These are phyloP conservation scores for Charina bottae DNA, from an alignment of 2,113 vertebrate genomes.

Conservation along the genomic window DNA sequence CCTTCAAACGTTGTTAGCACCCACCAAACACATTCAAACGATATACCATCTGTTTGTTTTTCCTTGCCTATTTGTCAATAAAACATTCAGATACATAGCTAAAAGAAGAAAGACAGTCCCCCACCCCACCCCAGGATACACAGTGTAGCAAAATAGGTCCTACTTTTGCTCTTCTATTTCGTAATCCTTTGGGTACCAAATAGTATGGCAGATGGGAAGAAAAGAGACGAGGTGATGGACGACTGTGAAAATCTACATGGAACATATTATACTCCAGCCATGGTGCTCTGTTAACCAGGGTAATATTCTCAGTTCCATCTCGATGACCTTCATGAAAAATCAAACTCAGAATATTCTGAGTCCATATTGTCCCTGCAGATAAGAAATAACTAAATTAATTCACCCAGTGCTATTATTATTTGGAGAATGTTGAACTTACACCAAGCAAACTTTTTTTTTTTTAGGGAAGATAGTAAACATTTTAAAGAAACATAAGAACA, in stretches of 20 bases:
- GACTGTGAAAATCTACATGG: not conserved
- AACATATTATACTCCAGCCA: too few species aligned
- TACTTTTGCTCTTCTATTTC: constrained; percentile 61
- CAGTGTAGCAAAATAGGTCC: not conserved
- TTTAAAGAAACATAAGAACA: too few species aligned
- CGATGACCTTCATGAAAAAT: too few species aligned
- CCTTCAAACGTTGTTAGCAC: not conserved
- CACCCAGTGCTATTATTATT: too few species aligned
- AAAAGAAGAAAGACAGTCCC: not conserved
- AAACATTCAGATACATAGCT: not conserved
- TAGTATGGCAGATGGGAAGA: constrained; percentile 63
- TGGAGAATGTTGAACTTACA: too few species aligned
- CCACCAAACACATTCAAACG: not conserved
- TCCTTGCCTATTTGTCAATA: not conserved
- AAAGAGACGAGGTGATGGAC: constrained; percentile 59
- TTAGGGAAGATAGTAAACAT: too few species aligned
- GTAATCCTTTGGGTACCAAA: constrained; percentile 64
- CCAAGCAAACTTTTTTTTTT: too few species aligned
- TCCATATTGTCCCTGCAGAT: too few species aligned
- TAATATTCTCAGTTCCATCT: too few species aligned
- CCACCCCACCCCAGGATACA: not conserved
- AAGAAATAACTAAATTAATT: too few species aligned
- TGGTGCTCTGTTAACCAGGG: too few species aligned
- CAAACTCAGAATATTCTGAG: too few species aligned
- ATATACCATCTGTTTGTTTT: not conserved